These are phyloP conservation scores for Rotaria macrura DNA, from an alignment of 2,888 invertebrate species.

Conservation along the genomic window DNA sequence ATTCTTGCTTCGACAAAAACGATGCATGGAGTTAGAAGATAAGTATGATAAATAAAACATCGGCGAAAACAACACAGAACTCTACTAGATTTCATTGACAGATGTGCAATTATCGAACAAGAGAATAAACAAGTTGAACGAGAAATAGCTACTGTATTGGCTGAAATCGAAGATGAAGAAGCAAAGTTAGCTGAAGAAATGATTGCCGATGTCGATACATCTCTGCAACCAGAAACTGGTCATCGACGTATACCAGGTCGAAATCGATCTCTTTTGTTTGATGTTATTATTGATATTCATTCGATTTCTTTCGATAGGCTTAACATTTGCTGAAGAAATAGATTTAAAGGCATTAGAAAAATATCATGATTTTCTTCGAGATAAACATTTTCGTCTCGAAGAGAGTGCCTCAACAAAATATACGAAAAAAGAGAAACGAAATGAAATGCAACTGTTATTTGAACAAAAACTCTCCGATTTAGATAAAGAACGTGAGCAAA, in stretches of 20 bases:
- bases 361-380: not conserved
- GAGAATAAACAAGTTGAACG: not conserved
- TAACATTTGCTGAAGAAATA: not conserved
- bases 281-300: too few relatives aligned
- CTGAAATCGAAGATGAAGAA: not conserved
- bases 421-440: not conserved
- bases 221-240: not conserved
- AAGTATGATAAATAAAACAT: not conserved
- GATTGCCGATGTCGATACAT: not conserved
- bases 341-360: not conserved
- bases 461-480: not conserved
- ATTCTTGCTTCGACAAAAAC: not conserved
- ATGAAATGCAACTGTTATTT: not conserved
- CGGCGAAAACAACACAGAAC: too few relatives aligned
- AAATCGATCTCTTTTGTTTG: too few relatives aligned
- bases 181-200: not conserved
- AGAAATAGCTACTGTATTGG: not conserved
- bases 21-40: slow-evolving; percentile 17
- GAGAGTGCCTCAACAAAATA: not conserved
- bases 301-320: not conserved
- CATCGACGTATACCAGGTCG: not conserved
- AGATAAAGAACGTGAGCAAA: not conserved
- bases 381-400: not conserved
- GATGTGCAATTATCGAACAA: not conserved
- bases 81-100: not conserved